phyloP scores from a whole-genome alignment of 2,113 vertebrate genomes.

The Synodontis membranacea region DNA sequence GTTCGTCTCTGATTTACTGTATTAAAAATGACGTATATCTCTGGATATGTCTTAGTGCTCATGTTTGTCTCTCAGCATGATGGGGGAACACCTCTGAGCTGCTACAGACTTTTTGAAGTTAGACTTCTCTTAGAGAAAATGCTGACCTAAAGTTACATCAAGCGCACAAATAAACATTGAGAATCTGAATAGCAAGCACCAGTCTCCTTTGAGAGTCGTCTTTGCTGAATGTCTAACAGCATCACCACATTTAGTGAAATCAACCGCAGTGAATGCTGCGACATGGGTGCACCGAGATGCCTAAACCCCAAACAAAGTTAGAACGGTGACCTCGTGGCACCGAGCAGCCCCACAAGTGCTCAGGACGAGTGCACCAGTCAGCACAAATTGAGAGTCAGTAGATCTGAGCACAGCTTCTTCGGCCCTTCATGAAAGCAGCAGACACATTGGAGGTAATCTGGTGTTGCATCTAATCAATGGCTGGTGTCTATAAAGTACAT shows the following conservation, averaged over 20 bases:
- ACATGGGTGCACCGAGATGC: neutral
- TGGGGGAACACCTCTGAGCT: neutral
- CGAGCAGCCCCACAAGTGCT: neutral
- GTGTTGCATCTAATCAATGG: neutral
- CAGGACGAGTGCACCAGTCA: neutral
- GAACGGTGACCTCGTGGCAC: neutral
- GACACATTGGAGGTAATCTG: neutral
- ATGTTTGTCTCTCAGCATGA: neutral
- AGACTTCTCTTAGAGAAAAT: neutral
- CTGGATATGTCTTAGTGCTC: neutral
- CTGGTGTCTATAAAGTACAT: neutral
- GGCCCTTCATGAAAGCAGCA: neutral
- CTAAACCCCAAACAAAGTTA: neutral
- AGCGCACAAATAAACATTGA: neutral
- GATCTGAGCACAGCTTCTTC: neutral
- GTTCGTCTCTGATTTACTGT: neutral
- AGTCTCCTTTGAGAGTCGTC: neutral
- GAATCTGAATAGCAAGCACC: neutral
- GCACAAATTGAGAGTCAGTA: neutral
- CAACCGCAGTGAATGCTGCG: neutral
- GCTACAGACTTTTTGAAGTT: neutral
- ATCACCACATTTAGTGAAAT: neutral
- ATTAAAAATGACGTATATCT: neutral
- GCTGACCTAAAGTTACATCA: neutral
- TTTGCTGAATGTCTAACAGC: neutral